Evolutionary conservation across 2,797 vertebrate species (phyloP), one percentile per base, ranked within the genome.

Genomic region (Brotula barbata): DNA sequence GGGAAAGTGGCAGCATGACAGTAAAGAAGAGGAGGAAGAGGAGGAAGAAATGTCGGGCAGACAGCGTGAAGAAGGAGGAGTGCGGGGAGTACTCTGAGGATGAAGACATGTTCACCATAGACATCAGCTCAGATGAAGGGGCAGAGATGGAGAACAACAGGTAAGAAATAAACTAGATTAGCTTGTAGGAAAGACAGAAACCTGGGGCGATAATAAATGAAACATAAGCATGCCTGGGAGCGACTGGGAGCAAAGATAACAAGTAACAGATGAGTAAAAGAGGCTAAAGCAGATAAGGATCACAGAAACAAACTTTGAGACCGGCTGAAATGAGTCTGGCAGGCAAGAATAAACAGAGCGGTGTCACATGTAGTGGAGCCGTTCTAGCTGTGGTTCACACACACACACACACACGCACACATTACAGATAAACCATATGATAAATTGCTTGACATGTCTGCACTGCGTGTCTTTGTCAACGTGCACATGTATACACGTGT

Each of bases 101-200:
- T 0, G 94, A 97, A n/a, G 93, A 96, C 59, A 91, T 98, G 92
- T 98, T 98, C 72, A 88, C 92, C 60, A 96, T 97, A 13, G 95
- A 97, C 81, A 95, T 97, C 80, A 96, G 94, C 79, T 96, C 95
- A 0, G 94, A 95, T 0, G 95, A 96, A 61, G 93, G 91, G 51
- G 53, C 64, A 0, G 93, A 92, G 0, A 84, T 77, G 58, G 82
- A 87, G 39, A 77, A 9, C 72, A 83, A 22, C 68, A 85, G 79
- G 85, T 87, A 56, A 73, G 70, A 2, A 28, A 8, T 3, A 10
- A 16, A 41, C 2, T 7, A 9, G 9, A 34, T 12, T 16, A 23
- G 25, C 25, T 28, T 28, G 31, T 6, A 25, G 3, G 19, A 15
- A 5, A 22, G 25, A 28, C 4, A 28, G 25, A 8, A 28, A 28